Conservation (phyloP, 2,113 vertebrate genomes). For the Colaptes auratus region DNA sequence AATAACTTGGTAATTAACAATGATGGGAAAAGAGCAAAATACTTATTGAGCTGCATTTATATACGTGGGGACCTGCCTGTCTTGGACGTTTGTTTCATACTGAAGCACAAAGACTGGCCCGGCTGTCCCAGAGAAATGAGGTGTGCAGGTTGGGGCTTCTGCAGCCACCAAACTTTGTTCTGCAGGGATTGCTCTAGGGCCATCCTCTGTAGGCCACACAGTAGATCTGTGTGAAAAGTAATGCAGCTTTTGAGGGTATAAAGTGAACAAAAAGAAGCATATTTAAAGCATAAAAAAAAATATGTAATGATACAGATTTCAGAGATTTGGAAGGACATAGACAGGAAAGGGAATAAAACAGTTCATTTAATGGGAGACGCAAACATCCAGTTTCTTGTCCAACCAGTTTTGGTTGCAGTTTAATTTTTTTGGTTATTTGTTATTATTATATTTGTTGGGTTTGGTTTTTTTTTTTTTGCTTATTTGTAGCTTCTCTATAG, state of each 20-base stretch:
- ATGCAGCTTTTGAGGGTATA: background rate
- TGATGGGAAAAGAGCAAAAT: constrained; percentile 60
- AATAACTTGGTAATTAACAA: constrained; percentile 66
- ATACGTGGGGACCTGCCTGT: constrained; percentile 44
- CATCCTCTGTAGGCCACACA: background rate
- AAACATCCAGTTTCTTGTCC: background rate
- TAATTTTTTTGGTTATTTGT: background rate
- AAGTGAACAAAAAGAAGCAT: background rate
- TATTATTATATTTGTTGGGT: no score
- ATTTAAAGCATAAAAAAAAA: background rate
- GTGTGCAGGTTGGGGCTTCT: background rate
- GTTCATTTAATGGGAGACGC: background rate
- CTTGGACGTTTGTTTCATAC: constrained; percentile 13
- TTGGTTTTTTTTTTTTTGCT: background rate
- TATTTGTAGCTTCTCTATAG: background rate
- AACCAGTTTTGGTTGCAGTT: background rate
- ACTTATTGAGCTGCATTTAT: constrained; percentile 60
- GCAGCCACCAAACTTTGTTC: background rate
- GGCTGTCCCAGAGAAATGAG: background rate
- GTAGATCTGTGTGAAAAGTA: background rate
- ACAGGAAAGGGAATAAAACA: background rate
- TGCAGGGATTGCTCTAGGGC: background rate
- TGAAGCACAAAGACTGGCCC: constrained; percentile 9
- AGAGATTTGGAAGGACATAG: background rate
- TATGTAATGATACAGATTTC: background rate